Evolutionary conservation across 2,113 vertebrate genomes (phyloP), one percentile per base, ranked within the genome.

Genomic region (Drymodes brunneopygia): DNA sequence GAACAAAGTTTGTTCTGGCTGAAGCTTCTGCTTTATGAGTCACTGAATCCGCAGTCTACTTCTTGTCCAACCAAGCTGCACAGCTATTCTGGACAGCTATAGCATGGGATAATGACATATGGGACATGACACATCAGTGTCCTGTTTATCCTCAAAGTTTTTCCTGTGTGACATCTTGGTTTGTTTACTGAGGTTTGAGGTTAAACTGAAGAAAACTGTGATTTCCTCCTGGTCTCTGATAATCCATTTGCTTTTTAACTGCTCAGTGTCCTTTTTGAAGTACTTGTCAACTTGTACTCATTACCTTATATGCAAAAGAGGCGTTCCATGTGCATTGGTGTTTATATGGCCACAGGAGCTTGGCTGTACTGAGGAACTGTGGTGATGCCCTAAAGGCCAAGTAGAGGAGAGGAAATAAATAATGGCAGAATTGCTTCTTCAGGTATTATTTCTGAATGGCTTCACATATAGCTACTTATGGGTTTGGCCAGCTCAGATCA

Each of bases 171-270:
- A 71, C 73, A 23, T 71, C 36, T 57, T 67, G 78, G 65, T 51
- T 58, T 62, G 70, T 89, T 84, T 87, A 64, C n/a, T 74, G 84
- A 96, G 90, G 84, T 87, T 90, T 97, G 94, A 89, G 94, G 94
- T 91, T 81, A 89, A 60, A 84, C 61, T 74, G 81, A 81, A 91
- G 70, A 95, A 89, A 86, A 65, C 54, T 65, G 35, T 77, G 5
- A 87, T 87, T 96, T 92, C 81, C 65, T 95, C 24, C 15, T 56
- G 2, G 24, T 50, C 47, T 83, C 77, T 81, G 77, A 73, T 70
- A 83, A 81, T 70, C 54, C 47, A 28, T 58, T 42, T 54, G 11
- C 33, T 81, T 81, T 96, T 94, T 87, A 85, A 92, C 73, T 92
- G 18, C 36, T 67, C 16, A 2, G 22, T 71, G 44, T 60, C 44